Percentiles rank a stretch among this genome's conserved stretches.
phyloP scores from a whole-genome alignment of 2,888 invertebrate genomes.

The Serripes groenlandicus region DNA sequence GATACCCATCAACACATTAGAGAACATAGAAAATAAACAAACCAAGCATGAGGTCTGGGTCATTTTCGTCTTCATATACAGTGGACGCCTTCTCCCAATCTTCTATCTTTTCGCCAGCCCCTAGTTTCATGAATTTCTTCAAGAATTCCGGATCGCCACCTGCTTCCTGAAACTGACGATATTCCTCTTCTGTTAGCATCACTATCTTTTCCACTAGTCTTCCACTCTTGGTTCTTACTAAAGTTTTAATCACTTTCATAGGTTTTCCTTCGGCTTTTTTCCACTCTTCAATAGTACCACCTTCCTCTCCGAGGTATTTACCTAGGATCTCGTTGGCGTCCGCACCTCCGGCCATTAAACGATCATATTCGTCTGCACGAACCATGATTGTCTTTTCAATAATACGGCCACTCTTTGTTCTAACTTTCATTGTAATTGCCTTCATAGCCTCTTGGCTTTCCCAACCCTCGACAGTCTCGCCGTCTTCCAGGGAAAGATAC shows the following conservation, averaged over 20 bases:
- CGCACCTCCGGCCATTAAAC: constrained; percentile 80
- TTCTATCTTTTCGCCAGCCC: constrained; percentile 84
- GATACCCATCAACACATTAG: too few species aligned
- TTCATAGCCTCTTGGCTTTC: constrained; percentile 84
- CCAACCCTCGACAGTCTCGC: constrained; percentile 83
- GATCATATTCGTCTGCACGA: constrained; percentile 85
- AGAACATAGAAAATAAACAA: too few species aligned
- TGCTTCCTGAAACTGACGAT: constrained; percentile 79
- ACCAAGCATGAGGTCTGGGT: constrained; percentile 78
- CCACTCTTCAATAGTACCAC: constrained; percentile 82
- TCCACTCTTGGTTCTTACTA: constrained; percentile 85
- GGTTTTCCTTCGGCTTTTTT: constrained; percentile 80
- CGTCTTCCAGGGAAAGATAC: constrained; percentile 83
- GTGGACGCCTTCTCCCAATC: constrained; percentile 86
- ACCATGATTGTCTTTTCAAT: constrained; percentile 85
- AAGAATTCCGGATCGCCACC: constrained; percentile 84
- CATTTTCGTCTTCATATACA: constrained; percentile 81
- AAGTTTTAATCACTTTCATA: constrained; percentile 84
- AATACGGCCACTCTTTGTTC: constrained; percentile 86
- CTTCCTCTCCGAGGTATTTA: constrained; percentile 83
- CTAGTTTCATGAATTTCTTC: constrained; percentile 83
- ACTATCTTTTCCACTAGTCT: constrained; percentile 84
- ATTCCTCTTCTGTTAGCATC: constrained; percentile 85
- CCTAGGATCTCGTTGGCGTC: constrained; percentile 82
- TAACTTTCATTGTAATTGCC: constrained; percentile 81